These are phyloP conservation scores for Linnaemya vulpina DNA, from an alignment of 2,888 invertebrate species.

Conservation along the genomic window DNA sequence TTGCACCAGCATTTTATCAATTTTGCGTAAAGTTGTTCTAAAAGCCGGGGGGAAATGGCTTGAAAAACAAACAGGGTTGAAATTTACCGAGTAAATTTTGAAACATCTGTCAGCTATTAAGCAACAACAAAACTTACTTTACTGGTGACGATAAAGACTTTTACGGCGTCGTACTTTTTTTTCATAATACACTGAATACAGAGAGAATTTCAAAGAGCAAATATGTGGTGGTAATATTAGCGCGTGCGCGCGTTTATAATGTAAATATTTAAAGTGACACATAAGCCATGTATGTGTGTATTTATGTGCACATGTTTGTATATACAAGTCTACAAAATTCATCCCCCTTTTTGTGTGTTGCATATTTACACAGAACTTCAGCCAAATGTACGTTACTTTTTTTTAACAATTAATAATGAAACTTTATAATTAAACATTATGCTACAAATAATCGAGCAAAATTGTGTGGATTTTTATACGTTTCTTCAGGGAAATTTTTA, in stretches of 20 bases:
- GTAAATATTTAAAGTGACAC: conserved; percentile 72
- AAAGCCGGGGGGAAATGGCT: conserved; percentile 54
- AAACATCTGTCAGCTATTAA: conserved; percentile 82
- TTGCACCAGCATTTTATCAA: conserved; percentile 67
- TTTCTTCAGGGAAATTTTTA: conserved; percentile 27
- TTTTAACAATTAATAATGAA: conserved; percentile 27
- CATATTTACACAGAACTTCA: conserved; percentile 44
- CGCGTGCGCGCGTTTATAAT: conserved; percentile 70
- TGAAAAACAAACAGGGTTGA: conserved; percentile 69
- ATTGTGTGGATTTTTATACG: neutral
- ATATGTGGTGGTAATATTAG: conserved; percentile 65
- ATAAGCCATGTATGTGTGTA: conserved; percentile 24
- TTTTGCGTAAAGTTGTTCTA: conserved; percentile 29
- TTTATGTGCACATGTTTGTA: neutral
- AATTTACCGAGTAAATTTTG: conserved; percentile 49
- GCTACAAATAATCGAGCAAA: conserved; percentile 4
- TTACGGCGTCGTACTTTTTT: conserved; percentile 52
- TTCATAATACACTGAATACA: neutral
- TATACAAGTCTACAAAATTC: conserved; percentile 37
- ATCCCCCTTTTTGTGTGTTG: conserved; percentile 49
- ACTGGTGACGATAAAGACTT: conserved; percentile 53
- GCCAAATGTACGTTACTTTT: conserved; percentile 68
- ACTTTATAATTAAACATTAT: conserved; percentile 5
- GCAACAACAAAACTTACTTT: conserved; percentile 65
- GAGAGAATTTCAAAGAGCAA: conserved; percentile 11